Evolutionary conservation across 2,797 vertebrate species (phyloP).

Genomic region (Babyrousa celebensis): DNA sequence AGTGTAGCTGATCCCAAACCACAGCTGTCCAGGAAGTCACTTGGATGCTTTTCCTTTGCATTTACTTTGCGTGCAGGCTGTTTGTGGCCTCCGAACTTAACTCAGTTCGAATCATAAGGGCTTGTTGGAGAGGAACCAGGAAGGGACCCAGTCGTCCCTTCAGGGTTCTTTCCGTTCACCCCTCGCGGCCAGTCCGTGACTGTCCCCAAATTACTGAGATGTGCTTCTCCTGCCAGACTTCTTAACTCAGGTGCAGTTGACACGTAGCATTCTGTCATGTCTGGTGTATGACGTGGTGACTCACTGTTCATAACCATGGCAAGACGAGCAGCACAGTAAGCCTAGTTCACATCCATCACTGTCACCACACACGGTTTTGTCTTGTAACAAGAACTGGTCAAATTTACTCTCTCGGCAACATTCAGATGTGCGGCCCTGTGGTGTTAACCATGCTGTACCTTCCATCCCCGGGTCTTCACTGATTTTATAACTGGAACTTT

Average conservation of each 20-base stretch:
- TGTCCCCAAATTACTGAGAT: background rate
- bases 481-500: background rate
- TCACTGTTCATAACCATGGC: background rate
- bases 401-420: background rate
- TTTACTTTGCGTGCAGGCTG: conserved; percentile 66
- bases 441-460: background rate
- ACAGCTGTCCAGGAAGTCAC: conserved; percentile 8
- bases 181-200: background rate
- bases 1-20: conserved; percentile 16
- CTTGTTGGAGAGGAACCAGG: background rate
- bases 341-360: background rate
- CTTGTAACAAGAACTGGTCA: background rate
- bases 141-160: background rate
- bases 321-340: background rate
- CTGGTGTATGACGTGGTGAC: background rate
- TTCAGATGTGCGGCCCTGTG: background rate
- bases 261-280: background rate
- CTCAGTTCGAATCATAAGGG: conserved; percentile 33
- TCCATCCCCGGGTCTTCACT: background rate
- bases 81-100: conserved; percentile 61
- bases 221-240: background rate
- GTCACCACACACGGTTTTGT: background rate
- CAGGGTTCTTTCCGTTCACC: background rate
- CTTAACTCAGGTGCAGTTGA: background rate
- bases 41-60: conserved; percentile 40